Evolutionary conservation across 2,797 vertebrate genomes (phyloP).

Genomic region (Sebastes reedi): DNA sequence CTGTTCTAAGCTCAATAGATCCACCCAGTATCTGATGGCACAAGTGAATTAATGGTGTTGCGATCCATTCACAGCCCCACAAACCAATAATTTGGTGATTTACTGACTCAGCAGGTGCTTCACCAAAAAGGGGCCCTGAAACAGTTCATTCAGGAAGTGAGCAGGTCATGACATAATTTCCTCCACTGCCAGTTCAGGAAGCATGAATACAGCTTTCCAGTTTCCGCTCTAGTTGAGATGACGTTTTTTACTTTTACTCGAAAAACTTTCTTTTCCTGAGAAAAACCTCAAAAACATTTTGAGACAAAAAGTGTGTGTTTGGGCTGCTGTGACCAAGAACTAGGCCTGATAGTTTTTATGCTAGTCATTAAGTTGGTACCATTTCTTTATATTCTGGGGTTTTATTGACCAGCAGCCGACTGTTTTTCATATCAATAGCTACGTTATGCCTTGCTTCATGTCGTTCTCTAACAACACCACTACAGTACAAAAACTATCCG

Average conservation of each 20-base stretch:
- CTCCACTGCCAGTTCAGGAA: slow-evolving; percentile 78
- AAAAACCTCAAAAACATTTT: not conserved
- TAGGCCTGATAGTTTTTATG: not conserved
- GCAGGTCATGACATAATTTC: slow-evolving; percentile 84
- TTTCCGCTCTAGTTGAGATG: slow-evolving; percentile 57
- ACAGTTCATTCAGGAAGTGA: slow-evolving; percentile 85
- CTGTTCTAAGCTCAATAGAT: not conserved
- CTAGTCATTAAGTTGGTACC: not conserved
- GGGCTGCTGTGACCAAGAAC: too few species aligned
- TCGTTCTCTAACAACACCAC: not conserved
- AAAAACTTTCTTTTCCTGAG: slow-evolving; percentile 9
- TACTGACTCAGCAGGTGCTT: slow-evolving; percentile 38
- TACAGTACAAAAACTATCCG: not conserved
- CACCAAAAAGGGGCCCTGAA: slow-evolving; percentile 60
- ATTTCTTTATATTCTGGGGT: not conserved
- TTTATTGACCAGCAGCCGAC: not conserved
- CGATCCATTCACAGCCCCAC: not conserved
- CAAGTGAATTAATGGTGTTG: not conserved
- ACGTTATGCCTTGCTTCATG: not conserved
- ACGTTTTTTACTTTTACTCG: slow-evolving; percentile 42
- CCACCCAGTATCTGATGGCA: not conserved
- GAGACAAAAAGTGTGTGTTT: not conserved
- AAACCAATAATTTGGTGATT: slow-evolving; percentile 33
- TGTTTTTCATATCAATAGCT: not conserved
- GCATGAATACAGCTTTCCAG: slow-evolving; percentile 61